Base-by-base conservation (phyloP, 2,888 invertebrate species). In the Hyalella azteca region DNA sequence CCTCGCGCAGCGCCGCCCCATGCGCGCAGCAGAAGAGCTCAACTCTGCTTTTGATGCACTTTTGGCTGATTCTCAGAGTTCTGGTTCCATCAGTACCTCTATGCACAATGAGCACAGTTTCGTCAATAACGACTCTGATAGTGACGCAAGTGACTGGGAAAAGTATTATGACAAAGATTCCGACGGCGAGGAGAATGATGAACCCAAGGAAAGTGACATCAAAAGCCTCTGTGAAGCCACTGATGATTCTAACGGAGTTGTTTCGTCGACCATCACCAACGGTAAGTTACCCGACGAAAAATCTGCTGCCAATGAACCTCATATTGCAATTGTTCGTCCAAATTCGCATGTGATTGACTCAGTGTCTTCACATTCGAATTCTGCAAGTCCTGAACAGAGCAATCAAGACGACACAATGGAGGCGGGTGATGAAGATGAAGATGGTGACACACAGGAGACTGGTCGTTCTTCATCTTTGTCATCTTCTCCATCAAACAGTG, bases 21-120 rank as follows among this genome's bases (percentile, higher is more conserved):
- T 81, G 81, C 82, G 81, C 41, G 80, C 79, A n/a, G 77, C 79
- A 15, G 66, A 78, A 13, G 84, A 84, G 22, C 32, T 84, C 36
- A 84, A 84, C 73, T 84, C 84, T 40, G 84, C 82, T 29, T 84
- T 84, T 81, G 84, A 84, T 81, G 84, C 84, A 22, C 50, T 84
- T 22, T 73, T 84, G 2, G 84, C 84, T 22, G 78, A 82, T 15
- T 79, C 84, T 22, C 81, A 81, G n/a, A 60, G 22, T 26, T 78
- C 26, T 50, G 73, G 60, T 36, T 36, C 54, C 48, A 39, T 78
- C 29, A 1, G 26, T n/a, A 80, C 76, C 15, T 54, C 78, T 11
- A 39, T 50, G 15, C 36, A 49, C 41, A 39, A 45, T 9, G 40
- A 60, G 5, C 48, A 50, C 15, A 48, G 50, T 22, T 84, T 81